Evolutionary conservation across 2,888 invertebrate species (phyloP), one percentile per base, ranked within the genome.

Genomic region (Synergus umbraculus): DNA sequence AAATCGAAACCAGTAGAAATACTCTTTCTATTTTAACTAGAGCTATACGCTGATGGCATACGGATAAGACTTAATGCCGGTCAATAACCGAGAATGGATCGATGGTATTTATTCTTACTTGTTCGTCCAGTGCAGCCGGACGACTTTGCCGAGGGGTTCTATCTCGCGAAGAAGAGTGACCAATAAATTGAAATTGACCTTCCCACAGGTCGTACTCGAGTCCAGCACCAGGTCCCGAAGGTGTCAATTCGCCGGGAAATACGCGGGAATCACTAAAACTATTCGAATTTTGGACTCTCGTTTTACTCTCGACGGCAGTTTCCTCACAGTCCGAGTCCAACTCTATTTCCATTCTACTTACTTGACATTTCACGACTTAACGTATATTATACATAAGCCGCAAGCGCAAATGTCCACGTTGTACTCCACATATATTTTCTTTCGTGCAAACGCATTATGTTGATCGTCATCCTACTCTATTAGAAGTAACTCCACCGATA

Each of bases 191-290:
- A 89, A 97, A 97, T 93, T 97, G 97, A 81, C 97, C 97, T 91
- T 97, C 96, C 97, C 97, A 97, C 95, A 97, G 95, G 90, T 97
- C 97, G 92, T 96, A 96, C 92, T 96, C 96, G 92, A 97, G 93
- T 89, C 96, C 96, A 88, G 95, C 89, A 93, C 94, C 83, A 92
- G 84, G 88, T 67, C 77, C 78, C 78, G 66, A 18, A 37, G 58
- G 64, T 73, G 46, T 65, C 60, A 67, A 44, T 37, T 73, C 63
- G 60, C 13, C 46, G 64, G 41, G 73, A 63, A 22, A 76, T 66
- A 22, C 76, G 54, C 54, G 79, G 79, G 15, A 82, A 76, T 83
- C 83, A 46, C 83, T 83, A 79, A 85, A 82, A 18, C 10, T 22
- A 13, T 76, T 73, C 15, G 22, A 73, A 49, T 73, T 29, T 9